Evolutionary conservation across 2,797 vertebrate species (phyloP).

Genomic region (Erpetoichthys calabaricus): DNA sequence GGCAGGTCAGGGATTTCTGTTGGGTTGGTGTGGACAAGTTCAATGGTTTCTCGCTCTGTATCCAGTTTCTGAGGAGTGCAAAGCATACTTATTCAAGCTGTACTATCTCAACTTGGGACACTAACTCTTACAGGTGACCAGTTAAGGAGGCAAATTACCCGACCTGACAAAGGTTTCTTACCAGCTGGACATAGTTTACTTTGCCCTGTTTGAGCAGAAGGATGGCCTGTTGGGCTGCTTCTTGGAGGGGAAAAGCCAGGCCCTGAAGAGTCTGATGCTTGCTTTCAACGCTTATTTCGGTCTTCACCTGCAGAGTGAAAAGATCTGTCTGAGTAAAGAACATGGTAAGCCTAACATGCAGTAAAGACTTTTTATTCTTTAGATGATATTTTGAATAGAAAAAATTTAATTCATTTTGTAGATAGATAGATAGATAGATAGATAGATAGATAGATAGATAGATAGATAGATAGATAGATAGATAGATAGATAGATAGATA

Average conservation of each 20-base stretch:
- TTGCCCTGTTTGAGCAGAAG: constrained; percentile 74
- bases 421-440: constrained; percentile 2
- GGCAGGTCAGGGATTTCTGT: constrained; percentile 78
- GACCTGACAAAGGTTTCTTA: constrained; percentile 29
- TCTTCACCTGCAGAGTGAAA: constrained; percentile 60
- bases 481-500: constrained; percentile 2
- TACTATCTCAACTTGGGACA: neutral
- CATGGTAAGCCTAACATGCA: neutral
- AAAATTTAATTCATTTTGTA: neutral
- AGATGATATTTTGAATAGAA: neutral
- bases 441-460: neutral
- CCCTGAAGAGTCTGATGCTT: constrained; percentile 85
- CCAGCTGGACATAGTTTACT: constrained; percentile 94
- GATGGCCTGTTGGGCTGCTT: constrained; percentile 74
- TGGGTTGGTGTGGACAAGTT: constrained; percentile 83
- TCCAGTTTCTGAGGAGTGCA: constrained; percentile 57
- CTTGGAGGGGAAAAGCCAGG: constrained; percentile 81
- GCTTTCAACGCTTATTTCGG: constrained; percentile 88
- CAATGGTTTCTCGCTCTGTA: constrained; percentile 80
- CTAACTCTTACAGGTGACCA: too few species aligned
- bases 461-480: neutral
- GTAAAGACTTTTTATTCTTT: neutral
- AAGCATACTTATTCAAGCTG: neutral
- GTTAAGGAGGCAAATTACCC: too few species aligned
- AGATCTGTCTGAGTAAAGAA: neutral